These are phyloP conservation scores for Gila orcuttii DNA, from an alignment of 2,113 vertebrate species.

Conservation along the genomic window DNA sequence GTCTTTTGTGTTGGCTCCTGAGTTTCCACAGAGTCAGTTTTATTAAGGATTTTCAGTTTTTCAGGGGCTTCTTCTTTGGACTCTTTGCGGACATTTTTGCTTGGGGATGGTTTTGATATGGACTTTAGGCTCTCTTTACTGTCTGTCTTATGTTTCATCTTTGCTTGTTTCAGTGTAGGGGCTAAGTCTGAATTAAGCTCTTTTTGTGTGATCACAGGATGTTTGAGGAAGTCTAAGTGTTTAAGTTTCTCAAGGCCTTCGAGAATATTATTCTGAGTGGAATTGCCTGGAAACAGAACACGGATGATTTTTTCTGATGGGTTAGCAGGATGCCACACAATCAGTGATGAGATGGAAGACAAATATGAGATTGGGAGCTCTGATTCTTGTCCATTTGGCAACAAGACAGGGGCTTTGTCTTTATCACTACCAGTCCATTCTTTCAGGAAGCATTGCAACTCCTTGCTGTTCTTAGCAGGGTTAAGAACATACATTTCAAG, in stretches of 20 bases:
- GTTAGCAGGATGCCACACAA: constrained; percentile 97
- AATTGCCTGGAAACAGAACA: constrained; percentile 94
- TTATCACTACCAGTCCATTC: constrained; percentile 92
- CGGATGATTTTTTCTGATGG: constrained; percentile 92
- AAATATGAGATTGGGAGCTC: constrained; percentile 89
- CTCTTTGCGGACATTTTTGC: constrained; percentile 83
- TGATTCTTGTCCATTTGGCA: constrained; percentile 88
- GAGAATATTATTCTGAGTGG: constrained; percentile 89
- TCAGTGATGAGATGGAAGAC: constrained; percentile 91
- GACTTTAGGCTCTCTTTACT: constrained; percentile 94
- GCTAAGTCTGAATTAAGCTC: constrained; percentile 77
- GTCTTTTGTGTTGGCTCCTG: constrained; percentile 82
- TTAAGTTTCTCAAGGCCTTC: constrained; percentile 96
- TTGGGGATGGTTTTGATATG: constrained; percentile 79
- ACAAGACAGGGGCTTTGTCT: constrained; percentile 85
- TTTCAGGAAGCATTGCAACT: constrained; percentile 94
- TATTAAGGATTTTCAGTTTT: constrained; percentile 68
- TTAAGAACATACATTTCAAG: constrained; percentile 97
- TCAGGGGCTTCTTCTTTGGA: constrained; percentile 88
- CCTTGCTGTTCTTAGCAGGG: constrained; percentile 92
- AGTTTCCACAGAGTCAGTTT: constrained; percentile 59
- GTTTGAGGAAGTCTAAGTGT: constrained; percentile 93
- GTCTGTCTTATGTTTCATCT: constrained; percentile 88
- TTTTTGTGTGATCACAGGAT: constrained; percentile 89
- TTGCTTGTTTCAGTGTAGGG: constrained; percentile 85